Evolutionary conservation across 2,888 invertebrate genomes (phyloP).

Genomic region (Ormyrus rosae): DNA sequence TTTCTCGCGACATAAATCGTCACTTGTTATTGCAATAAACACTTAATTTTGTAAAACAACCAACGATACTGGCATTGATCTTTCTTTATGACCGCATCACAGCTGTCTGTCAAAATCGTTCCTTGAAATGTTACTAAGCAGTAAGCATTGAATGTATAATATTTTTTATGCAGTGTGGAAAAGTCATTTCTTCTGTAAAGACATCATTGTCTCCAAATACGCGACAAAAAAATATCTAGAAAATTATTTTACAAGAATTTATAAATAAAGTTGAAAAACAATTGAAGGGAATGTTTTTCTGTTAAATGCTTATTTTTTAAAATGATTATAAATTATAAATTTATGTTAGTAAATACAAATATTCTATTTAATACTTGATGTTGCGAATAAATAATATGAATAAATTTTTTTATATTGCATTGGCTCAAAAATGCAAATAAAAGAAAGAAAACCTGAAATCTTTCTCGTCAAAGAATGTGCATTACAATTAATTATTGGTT

Average conservation of each 20-base stretch:
- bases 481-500: too few relatives aligned
- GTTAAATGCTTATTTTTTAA: neutral
- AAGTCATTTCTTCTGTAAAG: neutral
- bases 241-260: neutral
- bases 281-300: too few relatives aligned
- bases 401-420: too few relatives aligned
- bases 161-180: conserved; percentile 8
- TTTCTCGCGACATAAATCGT: conserved; percentile 41
- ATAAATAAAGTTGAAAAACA: too few relatives aligned
- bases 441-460: too few relatives aligned
- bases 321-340: neutral
- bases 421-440: too few relatives aligned
- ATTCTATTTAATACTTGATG: too few relatives aligned
- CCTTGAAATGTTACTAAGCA: conserved; percentile 25
- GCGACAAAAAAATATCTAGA: conserved; percentile 43
- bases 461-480: too few relatives aligned
- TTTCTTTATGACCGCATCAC: conserved; percentile 11
- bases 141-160: neutral
- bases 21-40: neutral
- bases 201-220: conserved; percentile 34
- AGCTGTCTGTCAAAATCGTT: conserved; percentile 38
- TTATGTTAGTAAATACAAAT: too few relatives aligned
- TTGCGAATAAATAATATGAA: too few relatives aligned
- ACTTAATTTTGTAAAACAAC: conserved; percentile 5
- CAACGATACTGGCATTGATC: neutral